Conservation (phyloP, 2,888 invertebrate species). For the Griposia aprilina region DNA sequence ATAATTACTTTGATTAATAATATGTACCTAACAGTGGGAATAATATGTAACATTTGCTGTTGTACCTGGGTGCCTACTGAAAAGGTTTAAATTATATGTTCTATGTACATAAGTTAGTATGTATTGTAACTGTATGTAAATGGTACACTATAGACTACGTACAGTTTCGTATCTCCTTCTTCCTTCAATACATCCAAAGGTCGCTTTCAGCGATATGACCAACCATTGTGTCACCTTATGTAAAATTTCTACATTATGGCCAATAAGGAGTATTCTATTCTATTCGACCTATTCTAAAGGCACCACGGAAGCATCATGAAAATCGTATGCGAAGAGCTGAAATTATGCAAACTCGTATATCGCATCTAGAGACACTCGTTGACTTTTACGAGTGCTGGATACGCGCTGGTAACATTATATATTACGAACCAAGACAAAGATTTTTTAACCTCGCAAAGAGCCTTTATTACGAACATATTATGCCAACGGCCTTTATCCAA, state of each 20-base stretch:
- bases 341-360: slow-evolving; percentile 39
- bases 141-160: too few relatives aligned
- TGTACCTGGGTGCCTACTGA: too few relatives aligned
- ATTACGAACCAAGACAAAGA: slow-evolving; percentile 56
- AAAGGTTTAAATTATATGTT: too few relatives aligned
- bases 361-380: slow-evolving; percentile 31
- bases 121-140: too few relatives aligned
- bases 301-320: not conserved
- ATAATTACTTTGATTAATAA: too few relatives aligned
- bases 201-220: not conserved
- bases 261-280: not conserved
- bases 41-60: too few relatives aligned
- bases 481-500: slow-evolving; percentile 28
- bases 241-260: not conserved
- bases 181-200: too few relatives aligned
- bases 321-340: slow-evolving; percentile 1
- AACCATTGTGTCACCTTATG: not conserved
- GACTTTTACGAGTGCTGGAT: slow-evolving; percentile 41
- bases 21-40: too few relatives aligned
- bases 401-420: slow-evolving; percentile 48
- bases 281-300: not conserved
- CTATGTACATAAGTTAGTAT: too few relatives aligned
- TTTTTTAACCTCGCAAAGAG: slow-evolving; percentile 25
- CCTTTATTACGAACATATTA: slow-evolving; percentile 42
- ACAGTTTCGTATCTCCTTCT: too few relatives aligned